phyloP scores from a whole-genome alignment of 2,888 invertebrate genomes.

The Tyria jacobaeae region DNA sequence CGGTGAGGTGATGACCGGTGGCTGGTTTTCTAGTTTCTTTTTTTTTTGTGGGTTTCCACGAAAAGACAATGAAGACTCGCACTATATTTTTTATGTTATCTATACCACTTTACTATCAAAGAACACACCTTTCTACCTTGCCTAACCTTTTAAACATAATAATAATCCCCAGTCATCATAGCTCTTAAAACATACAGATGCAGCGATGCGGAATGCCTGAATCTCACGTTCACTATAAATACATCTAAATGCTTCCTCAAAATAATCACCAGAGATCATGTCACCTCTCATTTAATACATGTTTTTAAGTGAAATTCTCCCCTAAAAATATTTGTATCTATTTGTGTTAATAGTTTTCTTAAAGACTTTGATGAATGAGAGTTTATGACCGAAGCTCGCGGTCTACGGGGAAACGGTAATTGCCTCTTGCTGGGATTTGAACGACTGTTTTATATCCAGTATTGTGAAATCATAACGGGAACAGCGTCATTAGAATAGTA shows the following conservation, averaged over 20 bases:
- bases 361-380: conserved; percentile 13
- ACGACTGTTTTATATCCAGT: conserved; percentile 2
- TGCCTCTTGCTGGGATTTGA: conserved; percentile 1
- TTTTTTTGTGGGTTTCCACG: too few relatives aligned
- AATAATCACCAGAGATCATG: conserved; percentile 14
- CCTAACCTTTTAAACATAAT: too few relatives aligned
- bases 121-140: too few relatives aligned
- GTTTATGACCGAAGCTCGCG: conserved; percentile 4
- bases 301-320: conserved; percentile 18
- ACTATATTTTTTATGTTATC: too few relatives aligned
- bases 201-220: conserved; percentile 13
- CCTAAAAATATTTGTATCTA: conserved; percentile 13
- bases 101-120: too few relatives aligned
- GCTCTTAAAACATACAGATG: background rate
- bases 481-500: conserved; percentile 2
- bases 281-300: conserved; percentile 11
- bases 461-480: conserved; percentile 15
- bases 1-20: too few relatives aligned
- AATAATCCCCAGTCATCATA: background rate
- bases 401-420: conserved; percentile 7
- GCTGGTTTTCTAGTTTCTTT: too few relatives aligned
- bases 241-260: conserved; percentile 11
- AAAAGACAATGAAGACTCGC: too few relatives aligned
- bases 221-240: conserved; percentile 17
- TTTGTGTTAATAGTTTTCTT: conserved; percentile 13